phyloP scores from a whole-genome alignment of 2,888 invertebrate genomes.

The Macrophya annulata region DNA sequence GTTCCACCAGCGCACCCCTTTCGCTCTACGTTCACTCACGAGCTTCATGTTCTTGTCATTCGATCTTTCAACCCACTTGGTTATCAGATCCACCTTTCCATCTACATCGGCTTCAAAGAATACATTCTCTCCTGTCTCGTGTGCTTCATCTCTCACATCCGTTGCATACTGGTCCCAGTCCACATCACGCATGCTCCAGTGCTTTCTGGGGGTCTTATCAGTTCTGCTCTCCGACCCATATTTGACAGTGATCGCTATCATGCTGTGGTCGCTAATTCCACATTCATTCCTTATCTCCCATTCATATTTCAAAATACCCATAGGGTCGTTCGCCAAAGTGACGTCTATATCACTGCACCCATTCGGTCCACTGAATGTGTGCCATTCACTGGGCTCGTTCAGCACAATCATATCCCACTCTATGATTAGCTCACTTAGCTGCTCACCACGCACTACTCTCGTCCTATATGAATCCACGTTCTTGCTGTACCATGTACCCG shows the following conservation, averaged over 20 bases:
- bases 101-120: too few species aligned
- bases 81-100: too few species aligned
- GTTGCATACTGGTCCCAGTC: too few species aligned
- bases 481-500: conserved; percentile 63
- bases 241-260: not conserved
- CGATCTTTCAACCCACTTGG: too few species aligned
- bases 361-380: conserved; percentile 59
- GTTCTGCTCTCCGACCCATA: not conserved
- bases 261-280: conserved; percentile 57
- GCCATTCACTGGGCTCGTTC: conserved; percentile 59
- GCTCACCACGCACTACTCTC: not conserved
- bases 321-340: conserved; percentile 54
- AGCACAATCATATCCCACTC: conserved; percentile 57
- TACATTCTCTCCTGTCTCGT: too few species aligned
- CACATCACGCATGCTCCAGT: not conserved
- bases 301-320: not conserved
- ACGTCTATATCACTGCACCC: conserved; percentile 62
- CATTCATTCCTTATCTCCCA: conserved; percentile 46
- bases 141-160: too few species aligned
- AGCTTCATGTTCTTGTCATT: too few species aligned
- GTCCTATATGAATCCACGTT: not conserved
- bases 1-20: too few species aligned
- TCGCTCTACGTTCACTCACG: too few species aligned
- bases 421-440: conserved; percentile 50
- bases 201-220: not conserved